Evolutionary conservation across 2,797 vertebrate species (phyloP).

Genomic region (Moxostoma hubbsi): DNA sequence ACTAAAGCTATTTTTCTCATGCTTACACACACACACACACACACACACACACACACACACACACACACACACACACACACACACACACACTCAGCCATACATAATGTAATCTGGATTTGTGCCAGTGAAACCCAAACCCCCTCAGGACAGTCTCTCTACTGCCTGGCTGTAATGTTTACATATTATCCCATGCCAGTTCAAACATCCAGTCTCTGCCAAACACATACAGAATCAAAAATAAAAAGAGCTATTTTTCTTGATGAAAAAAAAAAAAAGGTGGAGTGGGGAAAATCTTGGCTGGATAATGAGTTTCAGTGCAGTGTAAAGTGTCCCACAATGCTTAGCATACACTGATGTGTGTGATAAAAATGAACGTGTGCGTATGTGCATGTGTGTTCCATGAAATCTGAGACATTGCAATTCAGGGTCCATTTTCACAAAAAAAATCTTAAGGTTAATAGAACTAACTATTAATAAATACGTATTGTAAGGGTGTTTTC

Average conservation of each 20-base stretch:
- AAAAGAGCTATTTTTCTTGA: conserved; percentile 23
- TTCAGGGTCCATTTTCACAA: too few relatives aligned
- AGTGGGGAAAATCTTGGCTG: conserved; percentile 75
- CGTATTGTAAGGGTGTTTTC: too few relatives aligned
- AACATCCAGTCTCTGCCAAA: conserved; percentile 35
- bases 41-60: neutral
- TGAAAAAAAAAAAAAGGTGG: conserved; percentile 61
- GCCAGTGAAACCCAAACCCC: conserved; percentile 14
- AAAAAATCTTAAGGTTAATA: too few relatives aligned
- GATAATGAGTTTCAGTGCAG: conserved; percentile 74
- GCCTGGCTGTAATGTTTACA: conserved; percentile 27
- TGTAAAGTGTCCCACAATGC: conserved; percentile 74
- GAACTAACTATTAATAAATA: too few relatives aligned
- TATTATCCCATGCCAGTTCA: conserved; percentile 36
- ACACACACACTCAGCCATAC: neutral
- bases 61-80: neutral
- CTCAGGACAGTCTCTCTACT: conserved; percentile 11
- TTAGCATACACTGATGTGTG: conserved; percentile 44
- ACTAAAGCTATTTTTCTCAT: neutral
- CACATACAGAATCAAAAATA: conserved; percentile 22
- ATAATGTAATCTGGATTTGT: neutral
- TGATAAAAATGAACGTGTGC: too few relatives aligned
- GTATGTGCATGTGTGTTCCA: too few relatives aligned
- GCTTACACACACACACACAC: too few relatives aligned
- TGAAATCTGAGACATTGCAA: too few relatives aligned